These are phyloP conservation scores for Coenobita brevimanus DNA, from an alignment of 1,140 invertebrate species.

Conservation along the genomic window DNA sequence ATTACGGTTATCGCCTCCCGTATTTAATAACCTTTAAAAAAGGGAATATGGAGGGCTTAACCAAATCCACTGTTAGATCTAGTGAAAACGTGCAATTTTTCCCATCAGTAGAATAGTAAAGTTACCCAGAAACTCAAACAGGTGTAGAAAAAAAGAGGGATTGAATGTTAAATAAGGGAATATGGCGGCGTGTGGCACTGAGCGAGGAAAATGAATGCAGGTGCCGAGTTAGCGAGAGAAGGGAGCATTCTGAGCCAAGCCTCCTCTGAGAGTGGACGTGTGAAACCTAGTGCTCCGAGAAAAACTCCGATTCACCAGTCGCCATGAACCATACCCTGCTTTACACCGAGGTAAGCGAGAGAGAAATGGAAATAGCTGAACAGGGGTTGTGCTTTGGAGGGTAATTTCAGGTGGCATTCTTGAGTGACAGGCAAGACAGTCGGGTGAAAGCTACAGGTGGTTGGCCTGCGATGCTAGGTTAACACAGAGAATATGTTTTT, in stretches of 20 bases:
- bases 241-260: constrained; percentile 37
- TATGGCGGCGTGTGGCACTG: constrained; percentile 28
- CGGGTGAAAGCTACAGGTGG: constrained; percentile 61
- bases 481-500: too few species aligned
- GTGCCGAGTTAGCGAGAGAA: constrained; percentile 28
- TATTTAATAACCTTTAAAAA: too few species aligned
- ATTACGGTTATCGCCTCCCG: not conserved
- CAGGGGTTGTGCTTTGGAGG: not conserved
- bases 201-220: not conserved
- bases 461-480: not conserved
- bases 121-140: not conserved
- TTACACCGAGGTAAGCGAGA: constrained; percentile 48
- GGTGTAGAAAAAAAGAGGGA: not conserved
- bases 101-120: not conserved
- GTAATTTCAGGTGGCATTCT: not conserved
- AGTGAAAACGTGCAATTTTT: too few species aligned
- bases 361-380: not conserved
- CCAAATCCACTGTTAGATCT: too few species aligned
- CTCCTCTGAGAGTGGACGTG: constrained; percentile 35
- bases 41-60: too few species aligned
- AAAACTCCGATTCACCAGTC: not conserved
- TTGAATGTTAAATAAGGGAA: not conserved
- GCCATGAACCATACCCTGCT: constrained; percentile 34
- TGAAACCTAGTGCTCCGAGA: constrained; percentile 51
- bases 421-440: not conserved